Evolutionary conservation across 2,888 invertebrate genomes (phyloP).

Genomic region (Drosophila nigricruria): DNA sequence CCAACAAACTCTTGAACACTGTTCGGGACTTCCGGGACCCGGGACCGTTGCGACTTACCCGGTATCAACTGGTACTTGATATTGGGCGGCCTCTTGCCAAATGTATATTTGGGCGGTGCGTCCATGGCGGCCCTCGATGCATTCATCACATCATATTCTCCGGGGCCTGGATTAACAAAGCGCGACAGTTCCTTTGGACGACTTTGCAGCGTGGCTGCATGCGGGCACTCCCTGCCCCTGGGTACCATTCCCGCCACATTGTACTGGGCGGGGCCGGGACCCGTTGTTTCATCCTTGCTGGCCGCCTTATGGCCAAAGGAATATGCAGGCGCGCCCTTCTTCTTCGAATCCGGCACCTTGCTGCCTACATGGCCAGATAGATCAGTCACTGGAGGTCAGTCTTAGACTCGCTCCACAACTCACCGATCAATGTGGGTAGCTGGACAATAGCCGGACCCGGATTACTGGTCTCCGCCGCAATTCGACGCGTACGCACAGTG

Average conservation of each 20-base stretch:
- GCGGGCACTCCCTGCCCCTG: slow-evolving; percentile 92
- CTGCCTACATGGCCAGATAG: slow-evolving; percentile 87
- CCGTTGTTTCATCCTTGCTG: slow-evolving; percentile 86
- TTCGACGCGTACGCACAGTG: slow-evolving; percentile 94
- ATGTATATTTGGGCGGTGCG: slow-evolving; percentile 90
- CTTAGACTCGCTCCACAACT: slow-evolving; percentile 49
- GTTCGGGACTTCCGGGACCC: neutral
- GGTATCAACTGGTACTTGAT: slow-evolving; percentile 89
- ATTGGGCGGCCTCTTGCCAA: slow-evolving; percentile 89
- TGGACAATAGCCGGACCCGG: slow-evolving; percentile 95
- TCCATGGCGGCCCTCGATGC: slow-evolving; percentile 86
- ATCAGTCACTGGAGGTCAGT: neutral
- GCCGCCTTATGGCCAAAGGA: slow-evolving; percentile 90
- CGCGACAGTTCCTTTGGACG: slow-evolving; percentile 86
- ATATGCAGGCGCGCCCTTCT: slow-evolving; percentile 92
- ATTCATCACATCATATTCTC: slow-evolving; percentile 94
- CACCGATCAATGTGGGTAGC: slow-evolving; percentile 93
- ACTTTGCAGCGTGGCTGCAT: slow-evolving; percentile 92
- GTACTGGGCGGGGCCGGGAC: slow-evolving; percentile 96
- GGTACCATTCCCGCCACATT: slow-evolving; percentile 93
- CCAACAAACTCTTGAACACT: slow-evolving; percentile 27
- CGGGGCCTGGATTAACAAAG: slow-evolving; percentile 92
- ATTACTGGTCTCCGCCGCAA: slow-evolving; percentile 93
- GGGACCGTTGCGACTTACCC: slow-evolving; percentile 86
- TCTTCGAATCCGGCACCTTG: slow-evolving; percentile 91